A percentile compares a stretch with the other conserved stretches of the same genome.
phyloP scores from a whole-genome alignment of 1,140 invertebrate genomes.

The Nasonia giraulti region DNA sequence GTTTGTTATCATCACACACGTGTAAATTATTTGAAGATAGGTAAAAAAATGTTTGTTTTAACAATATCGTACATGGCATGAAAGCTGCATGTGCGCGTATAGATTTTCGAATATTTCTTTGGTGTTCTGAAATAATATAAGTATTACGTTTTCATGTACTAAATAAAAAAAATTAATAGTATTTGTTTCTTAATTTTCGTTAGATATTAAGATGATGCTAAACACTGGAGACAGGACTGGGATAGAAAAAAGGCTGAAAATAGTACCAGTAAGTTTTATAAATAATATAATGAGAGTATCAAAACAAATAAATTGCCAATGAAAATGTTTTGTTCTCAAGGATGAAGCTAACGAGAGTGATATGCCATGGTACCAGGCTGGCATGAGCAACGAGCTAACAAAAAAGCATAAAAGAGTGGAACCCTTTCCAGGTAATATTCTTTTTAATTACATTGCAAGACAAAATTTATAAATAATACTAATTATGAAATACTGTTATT shows the following conservation, averaged over 20 bases:
- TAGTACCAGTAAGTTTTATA: constrained; percentile 58
- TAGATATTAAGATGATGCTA: constrained; percentile 47
- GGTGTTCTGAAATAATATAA: background rate
- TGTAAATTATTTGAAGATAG: too few species aligned
- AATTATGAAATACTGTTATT: constrained; percentile 58
- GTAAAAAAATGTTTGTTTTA: too few species aligned
- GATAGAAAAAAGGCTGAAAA: constrained; percentile 57
- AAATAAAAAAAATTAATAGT: too few species aligned
- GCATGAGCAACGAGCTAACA: constrained; percentile 52
- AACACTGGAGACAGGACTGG: constrained; percentile 61
- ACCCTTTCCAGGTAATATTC: constrained; percentile 60
- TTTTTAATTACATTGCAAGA: background rate
- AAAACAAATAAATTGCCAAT: background rate
- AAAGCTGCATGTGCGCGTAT: too few species aligned
- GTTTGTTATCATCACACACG: too few species aligned
- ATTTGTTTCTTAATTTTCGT: too few species aligned
- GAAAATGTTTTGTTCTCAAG: background rate
- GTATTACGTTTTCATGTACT: background rate
- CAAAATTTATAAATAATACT: constrained; percentile 6
- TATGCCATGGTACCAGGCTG: constrained; percentile 44
- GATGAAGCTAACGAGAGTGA: constrained; percentile 36
- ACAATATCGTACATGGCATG: too few species aligned
- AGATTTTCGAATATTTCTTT: too few species aligned
- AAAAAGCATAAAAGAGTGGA: constrained; percentile 57
- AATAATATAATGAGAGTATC: constrained; percentile 22